Percentiles rank a stretch among this genome's conserved stretches.
phyloP scores from a whole-genome alignment of 2,113 vertebrate genomes.

The Dasyprocta punctata region DNA sequence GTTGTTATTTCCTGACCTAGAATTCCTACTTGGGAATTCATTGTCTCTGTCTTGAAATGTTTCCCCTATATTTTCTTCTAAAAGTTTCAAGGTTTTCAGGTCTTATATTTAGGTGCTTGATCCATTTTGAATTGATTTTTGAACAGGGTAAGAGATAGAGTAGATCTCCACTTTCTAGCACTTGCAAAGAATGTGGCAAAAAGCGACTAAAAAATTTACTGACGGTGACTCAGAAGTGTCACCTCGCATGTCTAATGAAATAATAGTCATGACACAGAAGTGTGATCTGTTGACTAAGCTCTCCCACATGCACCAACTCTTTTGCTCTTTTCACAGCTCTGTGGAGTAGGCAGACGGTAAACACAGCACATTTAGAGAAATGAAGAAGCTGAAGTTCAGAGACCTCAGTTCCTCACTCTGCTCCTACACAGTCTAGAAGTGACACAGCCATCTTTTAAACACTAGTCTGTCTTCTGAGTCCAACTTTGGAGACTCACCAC shows the following conservation, averaged over 20 bases:
- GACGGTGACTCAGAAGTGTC: background rate
- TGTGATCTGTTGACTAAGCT: constrained; percentile 4
- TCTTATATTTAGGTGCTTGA: background rate
- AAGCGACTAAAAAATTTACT: background rate
- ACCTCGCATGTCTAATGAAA: background rate
- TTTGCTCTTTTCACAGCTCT: background rate
- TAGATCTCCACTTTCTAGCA: background rate
- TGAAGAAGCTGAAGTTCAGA: background rate
- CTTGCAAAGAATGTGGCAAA: background rate
- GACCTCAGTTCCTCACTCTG: background rate
- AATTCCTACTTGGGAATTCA: background rate
- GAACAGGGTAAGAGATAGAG: background rate
- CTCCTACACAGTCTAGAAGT: background rate
- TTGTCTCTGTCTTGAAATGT: background rate
- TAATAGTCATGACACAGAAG: background rate
- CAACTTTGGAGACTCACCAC: background rate
- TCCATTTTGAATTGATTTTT: background rate
- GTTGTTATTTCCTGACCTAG: background rate
- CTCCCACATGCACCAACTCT: background rate
- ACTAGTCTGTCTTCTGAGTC: background rate
- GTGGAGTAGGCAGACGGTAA: background rate
- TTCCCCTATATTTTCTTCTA: background rate
- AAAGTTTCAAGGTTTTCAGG: background rate
- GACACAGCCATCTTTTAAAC: background rate
- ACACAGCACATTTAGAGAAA: background rate